Evolutionary conservation across 2,888 invertebrate species (phyloP).

Genomic region (Gerosis bhagava): DNA sequence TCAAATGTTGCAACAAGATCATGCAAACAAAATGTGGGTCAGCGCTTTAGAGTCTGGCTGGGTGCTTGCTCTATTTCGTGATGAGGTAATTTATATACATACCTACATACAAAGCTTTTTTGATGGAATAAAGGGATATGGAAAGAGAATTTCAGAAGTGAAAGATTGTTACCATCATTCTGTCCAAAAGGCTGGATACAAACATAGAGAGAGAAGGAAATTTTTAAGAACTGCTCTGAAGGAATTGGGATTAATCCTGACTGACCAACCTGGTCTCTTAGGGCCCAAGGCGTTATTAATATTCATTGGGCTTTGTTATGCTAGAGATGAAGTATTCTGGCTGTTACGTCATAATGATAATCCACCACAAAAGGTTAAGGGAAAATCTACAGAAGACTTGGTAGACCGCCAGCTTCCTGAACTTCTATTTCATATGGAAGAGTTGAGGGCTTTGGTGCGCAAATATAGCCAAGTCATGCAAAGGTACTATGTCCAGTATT

Average conservation of each 20-base stretch:
- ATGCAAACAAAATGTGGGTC: slow-evolving; percentile 94
- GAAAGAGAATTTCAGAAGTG: slow-evolving; percentile 96
- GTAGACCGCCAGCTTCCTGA: slow-evolving; percentile 98
- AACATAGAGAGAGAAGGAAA: slow-evolving; percentile 97
- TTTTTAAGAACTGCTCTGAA: slow-evolving; percentile 97
- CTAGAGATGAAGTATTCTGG: slow-evolving; percentile 99
- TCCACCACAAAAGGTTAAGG: slow-evolving; percentile 95
- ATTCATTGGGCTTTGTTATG: slow-evolving; percentile 97
- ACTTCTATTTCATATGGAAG: slow-evolving; percentile 98
- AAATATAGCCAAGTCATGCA: slow-evolving; percentile 99
- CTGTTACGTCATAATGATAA: slow-evolving; percentile 97
- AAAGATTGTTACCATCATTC: slow-evolving; percentile 97
- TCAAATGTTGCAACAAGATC: slow-evolving; percentile 92
- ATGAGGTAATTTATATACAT: slow-evolving; percentile 98
- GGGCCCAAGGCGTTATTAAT: slow-evolving; percentile 98
- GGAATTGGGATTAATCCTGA: slow-evolving; percentile 96
- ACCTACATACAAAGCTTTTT: slow-evolving; percentile 96
- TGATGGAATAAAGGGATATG: slow-evolving; percentile 96
- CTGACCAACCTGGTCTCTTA: slow-evolving; percentile 98
- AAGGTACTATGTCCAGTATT: slow-evolving; percentile 98
- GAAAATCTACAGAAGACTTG: slow-evolving; percentile 94
- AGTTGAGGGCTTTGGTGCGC: slow-evolving; percentile 95
- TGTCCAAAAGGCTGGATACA: slow-evolving; percentile 93
- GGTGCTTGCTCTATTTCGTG: slow-evolving; percentile 96
- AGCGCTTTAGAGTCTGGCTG: slow-evolving; percentile 96